Conservation (phyloP, 2,888 invertebrate genomes). For the Stenodera caucasica region DNA sequence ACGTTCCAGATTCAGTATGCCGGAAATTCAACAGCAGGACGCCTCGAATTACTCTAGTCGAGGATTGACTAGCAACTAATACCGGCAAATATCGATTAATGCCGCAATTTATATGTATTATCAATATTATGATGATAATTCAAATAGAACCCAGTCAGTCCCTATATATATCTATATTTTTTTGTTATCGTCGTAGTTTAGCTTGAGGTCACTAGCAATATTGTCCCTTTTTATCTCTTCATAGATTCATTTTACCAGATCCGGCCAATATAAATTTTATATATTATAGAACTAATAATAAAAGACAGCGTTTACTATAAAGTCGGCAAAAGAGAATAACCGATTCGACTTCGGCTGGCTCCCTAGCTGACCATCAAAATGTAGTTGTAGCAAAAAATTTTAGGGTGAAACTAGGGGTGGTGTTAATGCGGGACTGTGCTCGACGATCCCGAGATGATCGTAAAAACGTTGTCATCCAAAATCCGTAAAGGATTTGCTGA, state of each 20-base stretch:
- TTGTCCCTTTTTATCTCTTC: not conserved
- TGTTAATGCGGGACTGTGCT: constrained; percentile 43
- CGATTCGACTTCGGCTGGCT: constrained; percentile 26
- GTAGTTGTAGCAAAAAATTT: constrained; percentile 41
- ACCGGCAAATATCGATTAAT: no score
- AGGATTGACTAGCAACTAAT: not conserved
- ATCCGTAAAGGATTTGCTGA: constrained; percentile 50
- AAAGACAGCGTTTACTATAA: constrained; percentile 44
- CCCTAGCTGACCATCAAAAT: constrained; percentile 44
- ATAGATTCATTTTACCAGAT: constrained; percentile 18
- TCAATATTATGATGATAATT: no score
- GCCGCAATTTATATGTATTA: not conserved
- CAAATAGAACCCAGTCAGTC: no score
- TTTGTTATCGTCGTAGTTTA: no score
- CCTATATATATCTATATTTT: no score
- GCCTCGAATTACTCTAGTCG: constrained; percentile 22
- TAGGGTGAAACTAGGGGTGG: no score
- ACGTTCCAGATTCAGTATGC: constrained; percentile 25
- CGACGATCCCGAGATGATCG: constrained; percentile 47
- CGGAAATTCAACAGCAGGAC: constrained; percentile 25
- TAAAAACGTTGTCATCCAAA: constrained; percentile 52
- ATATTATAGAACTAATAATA: constrained; percentile 47
- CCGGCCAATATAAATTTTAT: constrained; percentile 41
- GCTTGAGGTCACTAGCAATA: not conserved
- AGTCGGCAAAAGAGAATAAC: constrained; percentile 23